phyloP scores from a whole-genome alignment of 1,140 invertebrate genomes.

The Hylaeus volcanicus region DNA sequence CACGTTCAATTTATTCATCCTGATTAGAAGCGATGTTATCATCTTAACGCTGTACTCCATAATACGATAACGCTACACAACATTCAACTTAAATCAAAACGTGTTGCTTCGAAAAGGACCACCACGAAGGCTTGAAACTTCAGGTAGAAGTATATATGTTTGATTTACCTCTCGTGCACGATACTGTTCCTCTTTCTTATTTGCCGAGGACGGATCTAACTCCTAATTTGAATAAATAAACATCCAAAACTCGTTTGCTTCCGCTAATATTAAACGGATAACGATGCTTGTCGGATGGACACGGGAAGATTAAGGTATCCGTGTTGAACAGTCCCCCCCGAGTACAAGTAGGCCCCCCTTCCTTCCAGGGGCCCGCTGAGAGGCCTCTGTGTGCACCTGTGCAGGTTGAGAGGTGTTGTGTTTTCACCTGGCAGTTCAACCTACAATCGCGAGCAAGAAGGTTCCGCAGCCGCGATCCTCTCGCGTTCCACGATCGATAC shows the following conservation, averaged over 20 bases:
- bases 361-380: slow-evolving; percentile 56
- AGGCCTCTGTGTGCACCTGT: slow-evolving; percentile 75
- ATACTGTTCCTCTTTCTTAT: no score
- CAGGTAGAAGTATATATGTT: no score
- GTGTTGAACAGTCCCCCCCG: slow-evolving; percentile 41
- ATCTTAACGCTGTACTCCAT: no score
- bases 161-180: no score
- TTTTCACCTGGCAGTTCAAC: slow-evolving; percentile 79
- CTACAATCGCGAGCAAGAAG: slow-evolving; percentile 74
- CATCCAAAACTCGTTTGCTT: not conserved
- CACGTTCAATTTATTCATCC: no score
- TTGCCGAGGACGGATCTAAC: no score
- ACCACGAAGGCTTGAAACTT: no score
- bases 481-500: slow-evolving; percentile 37
- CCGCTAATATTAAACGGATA: not conserved
- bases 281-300: slow-evolving; percentile 27
- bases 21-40: no score
- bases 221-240: no score
- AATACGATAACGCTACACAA: no score
- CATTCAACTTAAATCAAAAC: no score
- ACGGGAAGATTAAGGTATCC: slow-evolving; percentile 50
- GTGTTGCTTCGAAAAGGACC: no score
- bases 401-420: slow-evolving; percentile 74
- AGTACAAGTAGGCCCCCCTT: slow-evolving; percentile 73
- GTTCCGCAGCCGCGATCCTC: slow-evolving; percentile 63